Evolutionary conservation across 2,888 invertebrate genomes (phyloP), one percentile per base, ranked within the genome.

Genomic region (Chloroclystis v-ata): DNA sequence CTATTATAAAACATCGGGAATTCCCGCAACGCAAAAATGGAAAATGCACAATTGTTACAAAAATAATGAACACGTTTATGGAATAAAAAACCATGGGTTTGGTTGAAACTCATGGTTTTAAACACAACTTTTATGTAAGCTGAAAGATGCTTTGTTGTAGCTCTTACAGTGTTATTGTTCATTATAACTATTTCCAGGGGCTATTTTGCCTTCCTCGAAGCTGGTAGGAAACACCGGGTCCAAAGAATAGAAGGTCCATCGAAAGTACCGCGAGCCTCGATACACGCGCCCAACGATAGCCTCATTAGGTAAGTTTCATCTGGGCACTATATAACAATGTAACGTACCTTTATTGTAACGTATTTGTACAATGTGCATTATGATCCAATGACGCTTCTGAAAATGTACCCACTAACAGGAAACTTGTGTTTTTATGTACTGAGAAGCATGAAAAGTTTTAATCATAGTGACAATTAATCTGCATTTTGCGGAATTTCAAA

Each of bases 151-250:
- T n/a, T n/a, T n/a, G n/a, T n/a, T n/a, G n/a, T n/a, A n/a, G n/a
- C n/a, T n/a, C 26, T 26, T 26, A 26, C 8, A 26, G 9, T 6
- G 2, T 26, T 3, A 8, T 26, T 26, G 8, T 26, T 26, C 26
- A 26, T 26, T 6, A 26, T 26, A 20, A 10, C 42, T 37, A 40
- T 48, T 54, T 59, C 63, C 82, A 91, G 96, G 57, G 95, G 96
- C 10, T 94, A 95, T 80, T 96, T 95, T 82, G 96, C 97, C 7
- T 97, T 97, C 82, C 90, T 93, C 65, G 94, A 94, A 76, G 94
- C 95, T 20, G 95, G 95, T 4, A 89, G 92, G 46, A 90, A 90
- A 54, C 94, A 94, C 65, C 86, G 94, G 54, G 90, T 90, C 33
- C 89, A 89, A 49, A 78, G 92, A 40, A 89, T 84, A 5, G 92